Conservation (phyloP, 2,797 vertebrate genomes). For the Sebastes matsubarae region DNA sequence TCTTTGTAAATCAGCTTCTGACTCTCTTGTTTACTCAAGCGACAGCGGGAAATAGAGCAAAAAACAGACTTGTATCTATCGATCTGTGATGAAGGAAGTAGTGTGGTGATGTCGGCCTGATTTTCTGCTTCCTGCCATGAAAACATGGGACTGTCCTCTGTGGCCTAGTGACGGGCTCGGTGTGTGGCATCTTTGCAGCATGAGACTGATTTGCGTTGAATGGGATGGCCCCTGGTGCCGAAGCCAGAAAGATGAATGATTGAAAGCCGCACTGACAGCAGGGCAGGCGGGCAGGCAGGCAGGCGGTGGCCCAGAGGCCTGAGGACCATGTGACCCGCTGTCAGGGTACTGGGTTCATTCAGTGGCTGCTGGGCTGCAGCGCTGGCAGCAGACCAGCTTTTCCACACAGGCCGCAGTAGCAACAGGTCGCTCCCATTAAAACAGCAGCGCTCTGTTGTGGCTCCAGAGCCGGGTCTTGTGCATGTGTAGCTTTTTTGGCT, state of each 20-base stretch:
- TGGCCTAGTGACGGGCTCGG: conserved; percentile 49
- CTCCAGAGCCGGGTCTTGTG: conserved; percentile 73
- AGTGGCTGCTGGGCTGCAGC: conserved; percentile 78
- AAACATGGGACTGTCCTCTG: conserved; percentile 54
- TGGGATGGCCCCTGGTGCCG: conserved; percentile 48
- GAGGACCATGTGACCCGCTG: conserved; percentile 82
- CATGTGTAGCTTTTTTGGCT: conserved; percentile 74
- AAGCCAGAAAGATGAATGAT: conserved; percentile 81
- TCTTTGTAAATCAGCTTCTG: conserved; percentile 24
- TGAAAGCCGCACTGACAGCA: conserved; percentile 73
- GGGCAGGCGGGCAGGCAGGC: conserved; percentile 51
- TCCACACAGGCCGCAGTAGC: conserved; percentile 81
- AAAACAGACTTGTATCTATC: conserved; percentile 46
- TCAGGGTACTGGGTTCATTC: conserved; percentile 86
- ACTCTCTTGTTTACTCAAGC: conserved; percentile 16
- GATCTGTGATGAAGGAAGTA: conserved; percentile 65
- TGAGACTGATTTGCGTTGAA: conserved; percentile 80
- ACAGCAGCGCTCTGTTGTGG: conserved; percentile 81
- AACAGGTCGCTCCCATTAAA: conserved; percentile 83
- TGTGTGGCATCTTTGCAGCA: conserved; percentile 68
- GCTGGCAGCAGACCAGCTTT: conserved; percentile 80
- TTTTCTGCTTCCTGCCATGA: conserved; percentile 65
- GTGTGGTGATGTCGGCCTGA: conserved; percentile 55
- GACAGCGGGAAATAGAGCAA: conserved; percentile 33
- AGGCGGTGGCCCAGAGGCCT: conserved; percentile 73